Evolutionary conservation across 1,140 invertebrate species (phyloP), one percentile per base, ranked within the genome.

Genomic region (Copidosoma floridanum): DNA sequence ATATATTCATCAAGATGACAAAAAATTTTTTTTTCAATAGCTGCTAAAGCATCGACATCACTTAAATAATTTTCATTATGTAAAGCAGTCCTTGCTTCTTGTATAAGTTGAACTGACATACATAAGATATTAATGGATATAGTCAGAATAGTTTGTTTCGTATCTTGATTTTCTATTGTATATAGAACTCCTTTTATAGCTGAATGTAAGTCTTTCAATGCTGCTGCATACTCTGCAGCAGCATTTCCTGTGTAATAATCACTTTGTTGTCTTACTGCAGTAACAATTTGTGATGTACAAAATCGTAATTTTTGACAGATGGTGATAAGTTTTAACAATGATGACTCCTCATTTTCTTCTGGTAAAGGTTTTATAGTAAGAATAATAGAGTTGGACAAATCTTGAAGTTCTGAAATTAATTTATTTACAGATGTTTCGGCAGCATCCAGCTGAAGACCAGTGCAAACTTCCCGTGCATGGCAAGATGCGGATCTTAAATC

Each of bases 381-480:
- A 5, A 87, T 77, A 0, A 91, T 89, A 0, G 91, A 89, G 61
- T 85, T 83, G 57, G 89, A 86, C 58, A 94, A 89, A 66, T 93
- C 92, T 11, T 88, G 82, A 0, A 98, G 77, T 70, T 98, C 94
- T 38, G 85, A 85, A 71, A 92, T 88, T 24, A 98, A 81, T 44
- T 86, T 86, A 3, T 85, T 82, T 26, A 98, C 89, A 18, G 93
- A 82, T 63, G 95, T 90, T 18, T 92, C 81, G 0, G 93, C 93
- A 1, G 90, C 89, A 65, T 93, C 89, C 43, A 92, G 75, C 71
- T 95, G 94, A 60, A 93, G 80, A n/a, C 91, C 91, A 63, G 90
- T 90, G 73, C 93, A 95, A 1, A 90, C 90, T 71, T 95, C 90
- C 65, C 92, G 88, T 0, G 94, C 92, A 24, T 94, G 88, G 48